Evolutionary conservation across 2,797 vertebrate species (phyloP).

Genomic region (Anabacerthia variegaticeps): DNA sequence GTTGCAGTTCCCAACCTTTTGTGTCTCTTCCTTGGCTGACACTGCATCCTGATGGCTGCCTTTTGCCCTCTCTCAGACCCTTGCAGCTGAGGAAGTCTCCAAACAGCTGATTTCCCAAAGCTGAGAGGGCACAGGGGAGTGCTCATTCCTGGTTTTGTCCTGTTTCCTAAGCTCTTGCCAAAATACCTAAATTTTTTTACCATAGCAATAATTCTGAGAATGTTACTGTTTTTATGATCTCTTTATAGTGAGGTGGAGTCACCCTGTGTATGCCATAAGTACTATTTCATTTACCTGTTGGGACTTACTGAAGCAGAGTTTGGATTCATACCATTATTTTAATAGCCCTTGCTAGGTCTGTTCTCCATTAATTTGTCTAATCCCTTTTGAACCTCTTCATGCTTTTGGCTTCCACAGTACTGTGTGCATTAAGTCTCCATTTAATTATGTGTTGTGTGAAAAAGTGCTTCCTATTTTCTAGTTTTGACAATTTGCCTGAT

Average conservation of each 20-base stretch:
- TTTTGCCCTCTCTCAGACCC: slow-evolving; percentile 55
- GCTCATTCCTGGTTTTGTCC: background rate
- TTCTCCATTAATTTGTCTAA: slow-evolving; percentile 41
- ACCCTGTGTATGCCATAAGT: background rate
- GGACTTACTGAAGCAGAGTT: background rate
- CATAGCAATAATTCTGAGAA: background rate
- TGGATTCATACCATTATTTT: background rate
- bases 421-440: background rate
- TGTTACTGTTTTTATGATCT: background rate
- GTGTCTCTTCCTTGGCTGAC: slow-evolving; percentile 38
- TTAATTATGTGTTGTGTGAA: slow-evolving; percentile 33
- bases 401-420: background rate
- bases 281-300: slow-evolving; percentile 33
- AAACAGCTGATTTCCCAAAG: slow-evolving; percentile 37
- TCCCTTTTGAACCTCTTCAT: background rate
- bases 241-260: background rate
- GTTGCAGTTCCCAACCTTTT: background rate
- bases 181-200: background rate
- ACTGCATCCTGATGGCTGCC: background rate
- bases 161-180: background rate
- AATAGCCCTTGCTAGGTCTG: background rate
- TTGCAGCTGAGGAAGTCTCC: slow-evolving; percentile 27
- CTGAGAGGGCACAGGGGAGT: background rate
- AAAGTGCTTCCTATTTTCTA: slow-evolving; percentile 20
- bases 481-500: background rate